Evolutionary conservation across 1,140 invertebrate species (phyloP).

Genomic region (Chelonus insularis): DNA sequence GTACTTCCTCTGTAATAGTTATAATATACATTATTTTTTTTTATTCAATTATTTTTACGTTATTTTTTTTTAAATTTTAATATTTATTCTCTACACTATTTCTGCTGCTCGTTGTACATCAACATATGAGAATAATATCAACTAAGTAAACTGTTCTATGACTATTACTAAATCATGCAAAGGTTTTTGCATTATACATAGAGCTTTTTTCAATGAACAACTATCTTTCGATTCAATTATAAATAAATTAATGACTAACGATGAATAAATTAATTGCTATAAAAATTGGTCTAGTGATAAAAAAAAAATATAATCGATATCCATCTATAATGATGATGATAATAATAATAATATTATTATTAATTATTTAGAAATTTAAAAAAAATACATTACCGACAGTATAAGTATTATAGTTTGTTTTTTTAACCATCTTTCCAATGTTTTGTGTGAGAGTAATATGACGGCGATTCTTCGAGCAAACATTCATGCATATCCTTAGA

Average conservation of each 20-base stretch:
- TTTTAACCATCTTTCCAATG: constrained; percentile 80
- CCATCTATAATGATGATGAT: background rate
- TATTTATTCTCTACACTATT: too few species aligned
- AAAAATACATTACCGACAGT: constrained; percentile 66
- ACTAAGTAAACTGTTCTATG: too few species aligned
- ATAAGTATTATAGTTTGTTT: constrained; percentile 74
- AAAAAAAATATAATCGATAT: background rate
- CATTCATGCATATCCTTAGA: constrained; percentile 73
- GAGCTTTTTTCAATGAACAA: too few species aligned
- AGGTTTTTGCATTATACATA: too few species aligned
- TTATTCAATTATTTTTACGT: background rate
- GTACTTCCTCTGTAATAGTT: constrained; percentile 76
- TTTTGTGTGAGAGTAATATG: constrained; percentile 76
- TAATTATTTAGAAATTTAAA: background rate
- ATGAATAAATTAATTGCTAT: too few species aligned
- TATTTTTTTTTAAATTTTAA: too few species aligned
- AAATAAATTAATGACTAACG: too few species aligned
- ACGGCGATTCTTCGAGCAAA: constrained; percentile 75
- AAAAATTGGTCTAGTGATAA: too few species aligned
- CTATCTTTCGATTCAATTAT: too few species aligned
- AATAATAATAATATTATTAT: constrained; percentile 1
- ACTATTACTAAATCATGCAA: too few species aligned
- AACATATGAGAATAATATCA: too few species aligned
- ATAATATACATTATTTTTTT: constrained; percentile 34
- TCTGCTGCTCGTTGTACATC: too few species aligned